A percentile compares a stretch with the other conserved stretches of the same genome.
phyloP scores from a whole-genome alignment of 2,797 vertebrate genomes.

The Hyperoplus immaculatus region DNA sequence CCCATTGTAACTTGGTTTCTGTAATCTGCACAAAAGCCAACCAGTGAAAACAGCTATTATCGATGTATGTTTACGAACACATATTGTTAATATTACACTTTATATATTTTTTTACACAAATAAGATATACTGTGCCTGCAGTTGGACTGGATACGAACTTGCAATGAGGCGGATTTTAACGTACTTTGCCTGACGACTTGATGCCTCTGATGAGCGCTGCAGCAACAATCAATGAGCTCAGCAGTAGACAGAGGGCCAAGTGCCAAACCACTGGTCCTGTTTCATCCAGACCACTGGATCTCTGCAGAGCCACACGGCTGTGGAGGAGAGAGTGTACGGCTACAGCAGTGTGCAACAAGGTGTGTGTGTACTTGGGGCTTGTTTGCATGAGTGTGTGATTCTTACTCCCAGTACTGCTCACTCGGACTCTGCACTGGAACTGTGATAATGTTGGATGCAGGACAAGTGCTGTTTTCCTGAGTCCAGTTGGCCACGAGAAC shows the following conservation, averaged over 20 bases:
- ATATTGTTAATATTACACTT: no score
- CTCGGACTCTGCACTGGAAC: constrained; percentile 87
- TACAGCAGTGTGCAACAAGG: background rate
- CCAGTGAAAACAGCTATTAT: no score
- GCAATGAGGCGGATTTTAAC: constrained; percentile 25
- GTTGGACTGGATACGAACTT: background rate
- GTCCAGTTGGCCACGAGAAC: constrained; percentile 80
- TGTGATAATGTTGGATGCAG: constrained; percentile 61
- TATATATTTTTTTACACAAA: no score
- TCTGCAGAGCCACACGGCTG: constrained; percentile 89
- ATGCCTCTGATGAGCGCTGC: constrained; percentile 92
- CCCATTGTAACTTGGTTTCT: background rate
- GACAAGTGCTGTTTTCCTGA: constrained; percentile 83
- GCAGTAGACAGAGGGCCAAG: constrained; percentile 94
- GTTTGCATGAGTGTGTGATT: constrained; percentile 3
- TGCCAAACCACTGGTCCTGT: constrained; percentile 94
- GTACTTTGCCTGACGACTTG: constrained; percentile 97
- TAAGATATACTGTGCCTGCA: no score
- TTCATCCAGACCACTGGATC: constrained; percentile 89
- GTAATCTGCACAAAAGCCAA: no score
- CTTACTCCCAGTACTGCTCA: constrained; percentile 98
- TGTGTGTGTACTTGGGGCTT: background rate
- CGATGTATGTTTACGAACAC: no score
- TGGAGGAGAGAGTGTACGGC: constrained; percentile 27
- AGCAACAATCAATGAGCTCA: constrained; percentile 88